Evolutionary conservation across 2,113 vertebrate species (phyloP).

Genomic region (Sciurus niger): DNA sequence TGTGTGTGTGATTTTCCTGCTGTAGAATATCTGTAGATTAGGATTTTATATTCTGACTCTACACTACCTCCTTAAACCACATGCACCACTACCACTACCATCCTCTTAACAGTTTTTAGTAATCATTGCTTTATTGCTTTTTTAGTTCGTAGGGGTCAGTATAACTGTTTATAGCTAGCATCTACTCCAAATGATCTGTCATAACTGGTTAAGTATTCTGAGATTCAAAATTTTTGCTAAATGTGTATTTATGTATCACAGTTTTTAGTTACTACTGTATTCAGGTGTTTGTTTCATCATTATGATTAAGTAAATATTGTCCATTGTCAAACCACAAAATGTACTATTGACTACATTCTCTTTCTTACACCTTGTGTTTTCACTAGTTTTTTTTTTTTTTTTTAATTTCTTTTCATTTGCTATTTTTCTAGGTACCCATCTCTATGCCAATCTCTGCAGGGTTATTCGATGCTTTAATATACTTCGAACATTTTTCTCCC

Average conservation of each 20-base stretch:
- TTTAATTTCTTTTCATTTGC: not conserved
- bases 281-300: not conserved
- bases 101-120: not conserved
- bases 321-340: not conserved
- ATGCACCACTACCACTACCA: too few species aligned
- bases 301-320: not conserved
- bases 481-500: not conserved
- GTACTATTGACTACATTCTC: not conserved
- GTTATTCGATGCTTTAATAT: not conserved
- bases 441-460: not conserved
- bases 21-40: not conserved
- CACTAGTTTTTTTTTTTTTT: not conserved
- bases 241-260: not conserved
- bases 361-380: not conserved
- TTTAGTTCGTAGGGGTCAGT: not conserved
- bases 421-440: not conserved
- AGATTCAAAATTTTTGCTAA: not conserved
- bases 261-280: not conserved
- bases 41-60: slow-evolving; percentile 22
- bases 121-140: not conserved
- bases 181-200: not conserved
- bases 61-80: not conserved
- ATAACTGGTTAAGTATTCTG: not conserved
- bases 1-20: not conserved
- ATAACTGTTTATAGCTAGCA: not conserved